Conservation (phyloP, 1,140 invertebrate genomes). For the Psilanteris sp. region DNA sequence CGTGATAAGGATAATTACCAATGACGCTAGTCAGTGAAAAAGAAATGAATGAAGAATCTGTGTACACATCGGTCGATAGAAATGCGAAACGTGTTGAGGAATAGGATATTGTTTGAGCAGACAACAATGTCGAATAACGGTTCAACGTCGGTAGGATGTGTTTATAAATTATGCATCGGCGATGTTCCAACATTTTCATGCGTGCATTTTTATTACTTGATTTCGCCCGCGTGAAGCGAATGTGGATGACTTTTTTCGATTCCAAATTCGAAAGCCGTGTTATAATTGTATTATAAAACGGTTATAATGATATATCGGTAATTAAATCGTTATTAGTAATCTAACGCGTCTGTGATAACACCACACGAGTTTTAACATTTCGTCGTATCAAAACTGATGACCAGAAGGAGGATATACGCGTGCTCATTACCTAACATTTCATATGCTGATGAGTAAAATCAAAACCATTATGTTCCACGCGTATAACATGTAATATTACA, state of each 20-base stretch:
- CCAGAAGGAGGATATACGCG: too few species aligned
- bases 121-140: constrained; percentile 50
- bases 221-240: constrained; percentile 13
- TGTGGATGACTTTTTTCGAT: constrained; percentile 7
- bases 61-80: constrained; percentile 25
- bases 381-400: too few species aligned
- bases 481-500: too few species aligned
- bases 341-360: too few species aligned
- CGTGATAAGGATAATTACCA: constrained; percentile 55
- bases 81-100: constrained; percentile 31
- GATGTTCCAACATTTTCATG: constrained; percentile 30
- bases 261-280: constrained; percentile 5
- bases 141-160: constrained; percentile 11
- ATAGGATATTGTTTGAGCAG: constrained; percentile 44
- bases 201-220: constrained; percentile 24
- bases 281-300: too few species aligned
- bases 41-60: constrained; percentile 41
- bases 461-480: too few species aligned
- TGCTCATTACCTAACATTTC: too few species aligned
- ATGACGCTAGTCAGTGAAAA: constrained; percentile 26
- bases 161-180: constrained; percentile 51
- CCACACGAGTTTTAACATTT: too few species aligned
- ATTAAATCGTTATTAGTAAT: too few species aligned
- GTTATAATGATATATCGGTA: too few species aligned
- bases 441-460: too few species aligned